Percentiles rank a stretch among this genome's conserved stretches.
Evolutionary conservation across 2,888 invertebrate species (phyloP).

Genomic region (Lissocephala sabroskyi): DNA sequence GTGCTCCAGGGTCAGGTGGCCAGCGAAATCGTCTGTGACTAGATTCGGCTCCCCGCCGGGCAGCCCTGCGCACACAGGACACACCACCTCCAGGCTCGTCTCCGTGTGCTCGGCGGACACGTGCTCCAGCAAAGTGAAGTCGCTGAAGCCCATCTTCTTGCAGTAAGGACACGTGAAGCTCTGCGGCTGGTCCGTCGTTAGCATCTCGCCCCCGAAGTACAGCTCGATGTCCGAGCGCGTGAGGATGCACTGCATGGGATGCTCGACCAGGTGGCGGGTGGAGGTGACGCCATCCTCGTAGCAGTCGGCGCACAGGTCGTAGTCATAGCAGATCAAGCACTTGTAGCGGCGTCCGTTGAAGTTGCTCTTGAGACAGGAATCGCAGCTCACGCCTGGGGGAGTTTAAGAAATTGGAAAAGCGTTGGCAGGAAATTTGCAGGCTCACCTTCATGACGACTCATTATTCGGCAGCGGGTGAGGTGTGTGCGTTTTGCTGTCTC

Average conservation of each 20-base stretch:
- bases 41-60: constrained; percentile 98
- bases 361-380: constrained; percentile 98
- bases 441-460: constrained; percentile 97
- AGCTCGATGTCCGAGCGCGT: constrained; percentile 97
- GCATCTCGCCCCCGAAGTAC: constrained; percentile 95
- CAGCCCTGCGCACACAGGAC: constrained; percentile 97
- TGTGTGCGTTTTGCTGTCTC: constrained; percentile 15
- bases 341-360: constrained; percentile 98
- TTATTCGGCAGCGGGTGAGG: constrained; percentile 72
- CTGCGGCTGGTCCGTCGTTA: constrained; percentile 93
- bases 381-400: constrained; percentile 95
- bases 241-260: constrained; percentile 99
- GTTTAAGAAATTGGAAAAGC: not conserved
- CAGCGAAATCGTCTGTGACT: constrained; percentile 97
- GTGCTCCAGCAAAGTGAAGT: constrained; percentile 91
- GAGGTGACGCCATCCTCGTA: constrained; percentile 94
- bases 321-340: constrained; percentile 99
- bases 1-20: constrained; percentile 96
- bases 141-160: constrained; percentile 96
- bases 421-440: not conserved
- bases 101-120: constrained; percentile 93
- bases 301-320: constrained; percentile 97
- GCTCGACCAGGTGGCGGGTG: constrained; percentile 94
- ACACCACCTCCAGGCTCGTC: constrained; percentile 94
- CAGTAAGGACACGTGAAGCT: constrained; percentile 99